Evolutionary conservation across 2,797 vertebrate genomes (phyloP).

Genomic region (Acipenser ruthenus): DNA sequence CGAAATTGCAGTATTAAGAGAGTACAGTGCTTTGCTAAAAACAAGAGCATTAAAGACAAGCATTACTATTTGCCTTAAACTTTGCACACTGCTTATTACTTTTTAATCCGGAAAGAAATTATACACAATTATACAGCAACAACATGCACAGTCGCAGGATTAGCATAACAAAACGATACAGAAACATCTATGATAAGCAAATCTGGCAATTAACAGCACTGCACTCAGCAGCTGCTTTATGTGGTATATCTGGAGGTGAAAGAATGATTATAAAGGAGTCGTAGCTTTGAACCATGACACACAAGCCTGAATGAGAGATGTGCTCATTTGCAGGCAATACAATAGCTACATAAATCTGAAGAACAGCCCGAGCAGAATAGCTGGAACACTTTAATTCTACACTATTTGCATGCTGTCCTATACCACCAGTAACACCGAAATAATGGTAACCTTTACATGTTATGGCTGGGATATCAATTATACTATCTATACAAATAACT

Average conservation of each 20-base stretch:
- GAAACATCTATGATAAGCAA: conserved; percentile 24
- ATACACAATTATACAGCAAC: conserved; percentile 48
- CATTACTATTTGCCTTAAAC: conserved; percentile 16
- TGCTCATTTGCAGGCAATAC: not conserved
- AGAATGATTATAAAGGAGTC: not conserved
- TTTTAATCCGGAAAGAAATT: conserved; percentile 53
- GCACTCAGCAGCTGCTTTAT: not conserved
- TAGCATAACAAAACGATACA: conserved; percentile 39
- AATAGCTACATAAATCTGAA: conserved; percentile 4
- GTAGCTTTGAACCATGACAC: conserved; percentile 15
- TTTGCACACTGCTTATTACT: conserved; percentile 15
- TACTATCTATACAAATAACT: not conserved
- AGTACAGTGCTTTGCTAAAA: conserved; percentile 11
- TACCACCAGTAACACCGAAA: not conserved
- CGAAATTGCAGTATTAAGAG: conserved; percentile 17
- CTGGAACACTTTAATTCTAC: conserved; percentile 1
- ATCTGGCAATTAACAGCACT: conserved; percentile 30
- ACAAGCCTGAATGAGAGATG: not conserved
- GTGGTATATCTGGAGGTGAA: conserved; percentile 12
- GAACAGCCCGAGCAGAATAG: not conserved
- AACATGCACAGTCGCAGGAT: conserved; percentile 41
- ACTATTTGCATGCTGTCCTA: conserved; percentile 16
- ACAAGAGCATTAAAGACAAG: conserved; percentile 24
- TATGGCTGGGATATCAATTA: not conserved
- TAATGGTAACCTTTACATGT: not conserved